These are phyloP conservation scores for Auanema sp. DNA, from an alignment of 2,888 invertebrate species.

Conservation along the genomic window DNA sequence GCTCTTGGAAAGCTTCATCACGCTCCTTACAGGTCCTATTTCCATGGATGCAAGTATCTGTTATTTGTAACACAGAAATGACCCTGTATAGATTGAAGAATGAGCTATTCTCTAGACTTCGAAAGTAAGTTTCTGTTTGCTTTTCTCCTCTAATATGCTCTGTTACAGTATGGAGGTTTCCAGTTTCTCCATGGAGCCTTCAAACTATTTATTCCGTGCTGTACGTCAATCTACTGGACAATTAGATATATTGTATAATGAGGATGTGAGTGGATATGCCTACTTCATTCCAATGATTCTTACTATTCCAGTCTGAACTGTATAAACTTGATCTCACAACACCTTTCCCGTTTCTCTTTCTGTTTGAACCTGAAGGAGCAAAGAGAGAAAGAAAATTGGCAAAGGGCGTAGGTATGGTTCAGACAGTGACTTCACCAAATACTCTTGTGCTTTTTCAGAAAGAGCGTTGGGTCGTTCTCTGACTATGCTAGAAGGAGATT, in stretches of 20 bases:
- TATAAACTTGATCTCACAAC: conserved; percentile 26
- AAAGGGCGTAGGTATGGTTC: conserved; percentile 39
- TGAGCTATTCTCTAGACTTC: conserved; percentile 40
- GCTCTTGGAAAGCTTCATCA: neutral
- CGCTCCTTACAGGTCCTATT: conserved; percentile 22
- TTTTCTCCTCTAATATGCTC: neutral
- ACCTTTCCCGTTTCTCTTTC: conserved; percentile 36
- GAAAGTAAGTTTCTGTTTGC: conserved; percentile 25
- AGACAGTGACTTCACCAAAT: no score
- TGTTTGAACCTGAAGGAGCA: conserved; percentile 38
- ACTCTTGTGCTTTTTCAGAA: neutral
- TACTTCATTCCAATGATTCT: neutral
- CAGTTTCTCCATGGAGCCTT: conserved; percentile 26
- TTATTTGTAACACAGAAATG: conserved; percentile 30
- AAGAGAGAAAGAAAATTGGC: conserved; percentile 48
- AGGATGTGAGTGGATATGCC: conserved; percentile 18
- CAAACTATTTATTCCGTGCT: conserved; percentile 40
- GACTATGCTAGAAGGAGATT: conserved; percentile 41
- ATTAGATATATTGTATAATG: conserved; percentile 38
- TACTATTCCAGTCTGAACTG: conserved; percentile 20
- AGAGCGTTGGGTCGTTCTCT: conserved; percentile 48
- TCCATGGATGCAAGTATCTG: conserved; percentile 44
- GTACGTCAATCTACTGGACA: conserved; percentile 29
- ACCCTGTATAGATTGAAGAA: conserved; percentile 44
- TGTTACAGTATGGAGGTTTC: conserved; percentile 29